Conservation (phyloP, 2,113 vertebrate species). For the Nesogale talazaci region DNA sequence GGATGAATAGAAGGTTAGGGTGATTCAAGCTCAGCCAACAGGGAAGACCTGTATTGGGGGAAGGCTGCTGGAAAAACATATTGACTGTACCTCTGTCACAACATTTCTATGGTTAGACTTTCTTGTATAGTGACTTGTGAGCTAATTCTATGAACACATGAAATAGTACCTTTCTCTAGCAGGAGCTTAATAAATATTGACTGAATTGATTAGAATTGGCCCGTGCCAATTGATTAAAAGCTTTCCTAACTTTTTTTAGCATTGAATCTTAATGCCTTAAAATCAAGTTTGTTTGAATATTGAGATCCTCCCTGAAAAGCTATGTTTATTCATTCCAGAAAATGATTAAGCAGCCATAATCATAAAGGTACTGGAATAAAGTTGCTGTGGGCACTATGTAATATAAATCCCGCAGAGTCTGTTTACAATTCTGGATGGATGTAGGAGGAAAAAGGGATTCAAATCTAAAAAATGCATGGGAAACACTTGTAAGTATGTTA, state of each 20-base stretch:
- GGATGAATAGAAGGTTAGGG: not conserved
- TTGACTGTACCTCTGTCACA: not conserved
- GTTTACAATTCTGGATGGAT: slow-evolving; percentile 73
- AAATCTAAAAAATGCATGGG: slow-evolving; percentile 72
- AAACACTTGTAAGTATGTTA: slow-evolving; percentile 63
- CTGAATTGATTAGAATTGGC: slow-evolving; percentile 51
- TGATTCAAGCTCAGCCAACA: slow-evolving; percentile 25
- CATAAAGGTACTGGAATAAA: slow-evolving; percentile 71
- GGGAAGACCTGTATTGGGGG: not conserved
- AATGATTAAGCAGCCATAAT: slow-evolving; percentile 72
- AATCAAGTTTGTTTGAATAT: slow-evolving; percentile 63
- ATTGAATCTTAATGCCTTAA: slow-evolving; percentile 41
- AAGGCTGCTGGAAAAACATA: not conserved
- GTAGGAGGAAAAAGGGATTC: slow-evolving; percentile 64
- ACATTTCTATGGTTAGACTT: not conserved
- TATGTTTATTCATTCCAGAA: slow-evolving; percentile 74
- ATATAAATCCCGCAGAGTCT: slow-evolving; percentile 69
- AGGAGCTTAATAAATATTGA: slow-evolving; percentile 46
- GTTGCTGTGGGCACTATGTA: slow-evolving; percentile 62
- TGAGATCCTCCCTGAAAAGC: slow-evolving; percentile 45
- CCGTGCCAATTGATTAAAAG: not conserved
- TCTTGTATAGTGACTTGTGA: slow-evolving; percentile 5
- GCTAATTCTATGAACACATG: slow-evolving; percentile 25
- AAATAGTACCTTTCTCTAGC: not conserved
- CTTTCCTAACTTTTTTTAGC: slow-evolving; percentile 23